A percentile compares a stretch with the other conserved stretches of the same genome.
phyloP scores from a whole-genome alignment of 2,797 vertebrate genomes.

The Enteromius anoplus region DNA sequence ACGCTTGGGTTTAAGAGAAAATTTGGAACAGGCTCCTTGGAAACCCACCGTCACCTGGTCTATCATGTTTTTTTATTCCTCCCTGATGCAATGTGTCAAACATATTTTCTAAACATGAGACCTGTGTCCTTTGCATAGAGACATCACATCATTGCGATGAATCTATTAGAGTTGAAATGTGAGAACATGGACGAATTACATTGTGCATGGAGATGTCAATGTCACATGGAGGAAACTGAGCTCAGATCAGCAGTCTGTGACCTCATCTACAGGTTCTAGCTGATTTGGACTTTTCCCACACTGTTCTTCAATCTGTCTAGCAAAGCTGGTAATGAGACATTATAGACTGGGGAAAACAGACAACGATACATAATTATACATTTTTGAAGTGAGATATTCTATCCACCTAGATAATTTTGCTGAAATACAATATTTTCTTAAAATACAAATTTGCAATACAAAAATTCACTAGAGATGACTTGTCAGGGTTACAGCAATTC shows the following conservation, averaged over 20 bases:
- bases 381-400: conserved; percentile 26
- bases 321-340: conserved; percentile 11
- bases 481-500: neutral
- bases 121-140: neutral
- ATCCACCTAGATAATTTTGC: neutral
- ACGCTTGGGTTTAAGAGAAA: neutral
- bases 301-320: conserved; percentile 10
- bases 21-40: conserved; percentile 1
- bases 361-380: neutral
- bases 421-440: conserved; percentile 16
- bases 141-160: neutral
- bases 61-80: conserved; percentile 1
- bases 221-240: conserved; percentile 10
- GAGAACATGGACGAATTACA: neutral
- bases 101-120: conserved; percentile 7
- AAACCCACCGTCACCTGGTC: conserved; percentile 7
- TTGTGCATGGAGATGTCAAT: neutral
- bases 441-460: neutral
- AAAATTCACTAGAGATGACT: neutral
- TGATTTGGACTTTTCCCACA: conserved; percentile 24
- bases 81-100: neutral
- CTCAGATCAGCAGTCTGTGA: conserved; percentile 12
- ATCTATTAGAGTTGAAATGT: neutral
- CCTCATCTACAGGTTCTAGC: conserved; percentile 18
- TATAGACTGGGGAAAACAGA: neutral